These are phyloP conservation scores for Biston betularia DNA, from an alignment of 2,888 invertebrate species.

Conservation along the genomic window DNA sequence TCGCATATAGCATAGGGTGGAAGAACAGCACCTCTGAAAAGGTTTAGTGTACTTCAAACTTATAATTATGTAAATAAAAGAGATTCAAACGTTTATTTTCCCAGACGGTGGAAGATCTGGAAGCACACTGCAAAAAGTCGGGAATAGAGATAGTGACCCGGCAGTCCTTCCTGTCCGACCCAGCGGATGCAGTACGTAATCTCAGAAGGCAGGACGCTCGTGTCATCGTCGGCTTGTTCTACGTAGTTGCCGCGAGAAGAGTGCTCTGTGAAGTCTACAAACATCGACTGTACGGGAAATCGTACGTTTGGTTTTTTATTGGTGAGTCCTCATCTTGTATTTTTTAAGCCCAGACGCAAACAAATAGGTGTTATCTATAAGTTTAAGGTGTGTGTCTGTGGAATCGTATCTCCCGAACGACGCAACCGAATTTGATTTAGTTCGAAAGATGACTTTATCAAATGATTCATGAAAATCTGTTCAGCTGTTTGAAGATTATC, in stretches of 20 bases:
- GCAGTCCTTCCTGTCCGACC: conserved; percentile 98
- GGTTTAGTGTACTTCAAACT: too few relatives aligned
- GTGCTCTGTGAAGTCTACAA: conserved; percentile 99
- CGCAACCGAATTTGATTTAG: too few relatives aligned
- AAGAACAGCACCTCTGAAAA: too few relatives aligned
- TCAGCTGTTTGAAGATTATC: too few relatives aligned
- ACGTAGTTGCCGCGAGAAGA: conserved; percentile 97
- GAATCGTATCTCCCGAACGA: too few relatives aligned
- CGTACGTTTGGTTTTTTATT: conserved; percentile 99
- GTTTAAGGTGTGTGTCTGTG: too few relatives aligned
- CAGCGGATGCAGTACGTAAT: conserved; percentile 97
- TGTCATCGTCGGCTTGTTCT: conserved; percentile 99
- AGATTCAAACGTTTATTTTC: conserved; percentile 45
- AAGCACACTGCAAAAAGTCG: conserved; percentile 95
- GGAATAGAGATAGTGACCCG: conserved; percentile 98
- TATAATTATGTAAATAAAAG: too few relatives aligned
- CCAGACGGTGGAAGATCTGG: conserved; percentile 98
- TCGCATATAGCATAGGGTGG: too few relatives aligned
- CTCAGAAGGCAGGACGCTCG: conserved; percentile 97
- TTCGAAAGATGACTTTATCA: too few relatives aligned
- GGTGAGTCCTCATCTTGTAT: conserved; percentile 89
- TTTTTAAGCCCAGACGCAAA: too few relatives aligned
- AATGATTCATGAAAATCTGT: too few relatives aligned
- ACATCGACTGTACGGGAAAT: conserved; percentile 96
- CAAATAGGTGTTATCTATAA: too few relatives aligned